These are phyloP conservation scores for Micrasema minimum DNA, from an alignment of 1,140 invertebrate genomes.

Conservation along the genomic window DNA sequence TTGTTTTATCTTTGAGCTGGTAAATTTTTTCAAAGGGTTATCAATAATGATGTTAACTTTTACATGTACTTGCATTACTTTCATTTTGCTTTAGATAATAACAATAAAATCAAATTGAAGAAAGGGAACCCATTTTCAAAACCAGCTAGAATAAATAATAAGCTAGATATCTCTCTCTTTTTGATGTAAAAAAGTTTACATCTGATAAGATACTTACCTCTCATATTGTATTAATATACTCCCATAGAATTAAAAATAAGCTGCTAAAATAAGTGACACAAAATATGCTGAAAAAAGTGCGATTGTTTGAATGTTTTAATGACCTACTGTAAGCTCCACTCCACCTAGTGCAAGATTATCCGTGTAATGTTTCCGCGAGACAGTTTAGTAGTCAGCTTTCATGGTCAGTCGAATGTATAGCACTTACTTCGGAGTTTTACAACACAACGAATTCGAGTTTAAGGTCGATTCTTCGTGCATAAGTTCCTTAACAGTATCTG, in stretches of 20 bases:
- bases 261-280: not conserved
- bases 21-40: not conserved
- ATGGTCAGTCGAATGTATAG: not conserved
- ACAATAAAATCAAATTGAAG: too few species aligned
- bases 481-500: conserved; percentile 10
- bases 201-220: not conserved
- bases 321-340: not conserved
- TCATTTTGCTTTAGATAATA: not conserved
- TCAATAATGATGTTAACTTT: not conserved
- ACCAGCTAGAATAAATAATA: too few species aligned
- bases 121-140: too few species aligned
- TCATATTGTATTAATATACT: not conserved
- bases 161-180: too few species aligned
- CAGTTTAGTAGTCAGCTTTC: not conserved
- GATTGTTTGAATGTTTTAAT: not conserved
- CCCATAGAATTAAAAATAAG: not conserved
- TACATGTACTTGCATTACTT: not conserved
- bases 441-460: not conserved
- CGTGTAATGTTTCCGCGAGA: too few species aligned
- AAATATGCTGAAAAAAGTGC: not conserved
- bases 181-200: too few species aligned
- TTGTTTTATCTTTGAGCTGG: not conserved
- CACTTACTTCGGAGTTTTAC: not conserved
- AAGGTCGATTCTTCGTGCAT: conserved; percentile 12
- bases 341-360: not conserved